phyloP scores from a whole-genome alignment of 2,113 vertebrate genomes.

The Macaca fascicularis region T2T-MFA8v1.1 NC_088375.1:119222001-119222500 shows the following conservation, averaged over 20 bases:
- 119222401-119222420: background rate
- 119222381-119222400: background rate
- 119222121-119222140: background rate
- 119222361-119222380: background rate
- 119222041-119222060: slow-evolving; percentile 10
- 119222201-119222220: background rate
- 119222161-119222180: background rate
- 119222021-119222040: slow-evolving; percentile 39
- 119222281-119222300: too few relatives aligned
- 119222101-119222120: background rate
- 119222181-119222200: background rate
- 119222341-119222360: background rate
- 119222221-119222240: background rate
- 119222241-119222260: background rate
- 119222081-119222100: background rate
- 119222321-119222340: background rate
- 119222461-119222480: background rate
- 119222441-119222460: background rate
- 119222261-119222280: background rate
- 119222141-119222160: background rate
- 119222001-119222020: slow-evolving; percentile 27
- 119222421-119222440: background rate
- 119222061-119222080: background rate
- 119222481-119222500: background rate
- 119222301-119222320: background rate